Conservation (phyloP, 2,113 vertebrate genomes). For the Corvus moneduloides region DNA sequence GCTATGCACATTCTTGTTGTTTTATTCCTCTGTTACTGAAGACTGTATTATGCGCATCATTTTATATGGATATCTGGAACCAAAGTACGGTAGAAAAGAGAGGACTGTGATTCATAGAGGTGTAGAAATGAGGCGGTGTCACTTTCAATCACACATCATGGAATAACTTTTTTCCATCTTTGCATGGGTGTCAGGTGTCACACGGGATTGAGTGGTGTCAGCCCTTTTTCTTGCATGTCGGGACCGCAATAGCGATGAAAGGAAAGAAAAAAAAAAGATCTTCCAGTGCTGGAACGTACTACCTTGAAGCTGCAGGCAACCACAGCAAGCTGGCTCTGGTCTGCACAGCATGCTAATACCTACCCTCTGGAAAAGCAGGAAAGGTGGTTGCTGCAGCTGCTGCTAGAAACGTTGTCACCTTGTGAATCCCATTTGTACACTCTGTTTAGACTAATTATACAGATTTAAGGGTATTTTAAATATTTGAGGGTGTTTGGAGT, state of each 20-base stretch:
- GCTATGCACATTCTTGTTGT: rapidly evolving
- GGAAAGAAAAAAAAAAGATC: not conserved
- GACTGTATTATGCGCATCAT: not conserved
- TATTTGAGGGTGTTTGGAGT: not conserved
- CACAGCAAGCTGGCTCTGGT: not conserved
- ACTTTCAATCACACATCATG: not conserved
- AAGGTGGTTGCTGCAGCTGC: not conserved
- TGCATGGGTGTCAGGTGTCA: not conserved
- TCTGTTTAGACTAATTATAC: not conserved
- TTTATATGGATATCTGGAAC: not conserved
- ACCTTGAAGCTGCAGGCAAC: not conserved
- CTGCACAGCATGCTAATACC: not conserved
- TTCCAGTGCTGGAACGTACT: not conserved
- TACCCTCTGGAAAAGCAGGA: slow-evolving; percentile 20
- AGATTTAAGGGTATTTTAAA: not conserved
- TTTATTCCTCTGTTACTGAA: not conserved
- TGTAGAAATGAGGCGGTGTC: not conserved
- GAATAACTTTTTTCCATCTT: not conserved
- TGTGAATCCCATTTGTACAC: not conserved
- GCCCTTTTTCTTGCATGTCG: not conserved
- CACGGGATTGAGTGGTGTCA: not conserved
- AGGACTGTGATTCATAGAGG: not conserved
- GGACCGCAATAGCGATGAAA: not conserved
- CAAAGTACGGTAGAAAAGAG: not conserved
- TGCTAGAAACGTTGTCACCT: slow-evolving; percentile 5